Base-by-base conservation (phyloP, 2,113 vertebrate genomes). In the Misgurnus anguillicaudatus region DNA sequence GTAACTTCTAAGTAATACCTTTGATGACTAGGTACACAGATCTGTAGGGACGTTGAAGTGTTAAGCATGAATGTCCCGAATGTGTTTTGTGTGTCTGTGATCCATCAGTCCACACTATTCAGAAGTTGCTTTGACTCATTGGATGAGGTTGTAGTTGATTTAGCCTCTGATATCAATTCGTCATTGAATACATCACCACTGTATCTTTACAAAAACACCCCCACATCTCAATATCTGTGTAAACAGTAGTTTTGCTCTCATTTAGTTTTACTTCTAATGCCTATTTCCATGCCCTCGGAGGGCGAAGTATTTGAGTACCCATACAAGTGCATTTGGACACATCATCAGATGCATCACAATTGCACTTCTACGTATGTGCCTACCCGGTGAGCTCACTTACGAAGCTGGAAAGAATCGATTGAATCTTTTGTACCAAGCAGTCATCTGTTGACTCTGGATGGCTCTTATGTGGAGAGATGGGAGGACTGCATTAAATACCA, bases 1-100 rank as follows among this genome's bases (percentile, higher is more conserved):
- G 74, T 9, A 45, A 58, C 73, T 48, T 80, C 42, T 73, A 69
- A 77, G 11, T 78, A 73, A 80, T 55, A 38, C 16, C 53, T 77
- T 57, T 77, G 80, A 78, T 83, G 51, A 80, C 66, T 61, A 83
- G 64, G 45, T 78, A 69, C 62, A 38, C 75, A 65, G 36, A 74
- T 24, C 47, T 55, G 10, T 53, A 58, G 38, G 41, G 60, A 61
- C 31, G 64, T 62, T 62, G 36, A 75, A 62, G 9, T 17, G 72
- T 48, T 62, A 75, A n/a, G 57, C 14, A 31, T 57, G 36, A 58
- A 39, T 58, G 70, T 58, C 41, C 47, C 39, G 47, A 62, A 60
- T 45, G 19, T 41, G 38, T 42, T 73, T 60, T 60, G 16, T 16
- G 9, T n/a, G 53, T n/a, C 53, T 57, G 16, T 55, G 53, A n/a